Evolutionary conservation across 2,797 vertebrate species (phyloP), one percentile per base, ranked within the genome.

Genomic region (Enteromius fasciolatus): DNA sequence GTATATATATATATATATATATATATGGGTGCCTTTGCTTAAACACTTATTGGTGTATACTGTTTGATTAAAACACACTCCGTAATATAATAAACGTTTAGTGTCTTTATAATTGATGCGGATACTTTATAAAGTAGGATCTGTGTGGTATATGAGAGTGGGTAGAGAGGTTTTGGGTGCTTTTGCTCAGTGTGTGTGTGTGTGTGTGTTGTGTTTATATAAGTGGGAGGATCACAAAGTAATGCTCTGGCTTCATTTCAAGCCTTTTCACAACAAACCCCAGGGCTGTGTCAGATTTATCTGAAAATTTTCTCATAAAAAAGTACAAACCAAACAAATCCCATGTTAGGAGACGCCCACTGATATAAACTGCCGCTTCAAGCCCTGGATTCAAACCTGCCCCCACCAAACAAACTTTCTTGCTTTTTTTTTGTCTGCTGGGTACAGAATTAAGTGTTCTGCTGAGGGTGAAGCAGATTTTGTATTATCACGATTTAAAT

Each of bases 271-370:
- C 85, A 85, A 87, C 87, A 89, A 87, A 83, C 86, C 89, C 88
- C 39, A 74, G 80, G 85, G 89, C 84, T 63, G 68, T 83, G 84
- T 74, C 76, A 89, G 89, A 88, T 90, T 86, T 85, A 86, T 87
- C 88, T 85, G 85, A 89, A 92, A 89, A 90, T 93, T 91, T 90
- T 86, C 89, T 92, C 91, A 90, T 89, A 88, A 92, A 89, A 85
- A 90, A 78, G 64, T 89, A 66, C 31, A 91, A 92, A 87, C 90
- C 89, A 87, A 91, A 92, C 89, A 92, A 91, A 91, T 89, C 90
- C 87, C 52, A 39, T 76, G 76, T 84, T 86, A 83, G 84, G 89
- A 88, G 85, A 90, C 74, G 33, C 89, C 83, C 88, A 84, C 87
- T 81, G 85, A 89, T 85, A 85, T 89, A 87, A 86, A 80, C 44